Conservation (phyloP, 2,888 invertebrate genomes). For the Pemphredon lugubris region DNA sequence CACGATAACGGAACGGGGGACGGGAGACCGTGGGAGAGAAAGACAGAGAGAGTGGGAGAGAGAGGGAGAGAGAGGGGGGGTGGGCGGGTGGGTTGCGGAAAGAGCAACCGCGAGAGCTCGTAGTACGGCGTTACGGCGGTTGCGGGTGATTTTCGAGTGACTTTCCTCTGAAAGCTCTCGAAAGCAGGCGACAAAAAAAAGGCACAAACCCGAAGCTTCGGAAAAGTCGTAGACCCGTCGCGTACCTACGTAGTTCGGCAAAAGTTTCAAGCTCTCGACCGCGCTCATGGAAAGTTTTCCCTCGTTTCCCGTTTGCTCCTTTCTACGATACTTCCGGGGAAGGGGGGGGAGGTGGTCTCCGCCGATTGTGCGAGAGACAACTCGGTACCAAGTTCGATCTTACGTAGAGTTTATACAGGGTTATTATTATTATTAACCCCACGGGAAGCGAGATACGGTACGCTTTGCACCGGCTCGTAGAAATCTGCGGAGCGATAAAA, state of each 20-base stretch:
- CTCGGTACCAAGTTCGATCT: neutral
- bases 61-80: slow-evolving; percentile 5
- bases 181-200: slow-evolving; percentile 55
- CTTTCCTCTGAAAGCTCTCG: slow-evolving; percentile 69
- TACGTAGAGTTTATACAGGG: too few relatives aligned
- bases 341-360: neutral
- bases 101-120: slow-evolving; percentile 43
- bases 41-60: slow-evolving; percentile 19
- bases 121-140: slow-evolving; percentile 46
- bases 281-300: slow-evolving; percentile 13
- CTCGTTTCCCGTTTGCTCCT: slow-evolving; percentile 22
- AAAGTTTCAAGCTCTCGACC: slow-evolving; percentile 28
- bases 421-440: too few relatives aligned
- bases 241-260: slow-evolving; percentile 5
- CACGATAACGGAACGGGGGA: slow-evolving; percentile 54
- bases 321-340: slow-evolving; percentile 3
- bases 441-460: too few relatives aligned
- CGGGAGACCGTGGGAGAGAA: slow-evolving; percentile 3
- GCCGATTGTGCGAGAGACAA: slow-evolving; percentile 7
- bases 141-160: slow-evolving; percentile 72
- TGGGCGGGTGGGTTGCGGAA: neutral
- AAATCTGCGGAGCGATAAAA: too few relatives aligned
- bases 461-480: too few relatives aligned
- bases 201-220: slow-evolving; percentile 55
- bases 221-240: slow-evolving; percentile 45